These are phyloP conservation scores for Cheirogaleus major DNA, from an alignment of 2,797 vertebrate genomes.

Conservation along the genomic window DNA sequence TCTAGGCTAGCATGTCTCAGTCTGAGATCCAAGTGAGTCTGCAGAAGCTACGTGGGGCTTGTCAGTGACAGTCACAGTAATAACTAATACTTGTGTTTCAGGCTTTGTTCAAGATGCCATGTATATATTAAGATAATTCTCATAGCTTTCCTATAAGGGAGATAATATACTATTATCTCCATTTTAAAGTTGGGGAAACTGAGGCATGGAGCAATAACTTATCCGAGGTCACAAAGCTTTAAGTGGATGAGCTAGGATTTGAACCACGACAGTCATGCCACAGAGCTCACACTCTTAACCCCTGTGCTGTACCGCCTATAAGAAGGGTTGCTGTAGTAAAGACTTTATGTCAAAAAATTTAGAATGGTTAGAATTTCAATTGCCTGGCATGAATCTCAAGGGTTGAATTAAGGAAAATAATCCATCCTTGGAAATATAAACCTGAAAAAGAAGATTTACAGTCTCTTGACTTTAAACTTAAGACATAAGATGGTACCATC, in stretches of 20 bases:
- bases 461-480: background rate
- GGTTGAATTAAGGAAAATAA: slow-evolving; percentile 38
- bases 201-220: background rate
- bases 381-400: slow-evolving; percentile 28
- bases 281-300: background rate
- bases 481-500: background rate
- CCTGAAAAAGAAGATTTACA: slow-evolving; percentile 19
- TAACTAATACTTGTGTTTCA: background rate
- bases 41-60: background rate
- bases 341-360: slow-evolving; percentile 9
- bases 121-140: background rate
- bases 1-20: background rate
- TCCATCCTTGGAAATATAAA: slow-evolving; percentile 6
- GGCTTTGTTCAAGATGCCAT: background rate
- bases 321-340: background rate
- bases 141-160: background rate
- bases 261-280: background rate
- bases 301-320: background rate
- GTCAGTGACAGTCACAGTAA: background rate
- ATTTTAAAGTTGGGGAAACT: background rate
- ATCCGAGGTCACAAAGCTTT: background rate
- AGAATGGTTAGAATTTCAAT: slow-evolving; percentile 1
- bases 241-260: background rate
- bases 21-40: background rate
- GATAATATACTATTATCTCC: background rate